phyloP scores from a whole-genome alignment of 2,888 invertebrate genomes.

The Microctonus brassicae region DNA sequence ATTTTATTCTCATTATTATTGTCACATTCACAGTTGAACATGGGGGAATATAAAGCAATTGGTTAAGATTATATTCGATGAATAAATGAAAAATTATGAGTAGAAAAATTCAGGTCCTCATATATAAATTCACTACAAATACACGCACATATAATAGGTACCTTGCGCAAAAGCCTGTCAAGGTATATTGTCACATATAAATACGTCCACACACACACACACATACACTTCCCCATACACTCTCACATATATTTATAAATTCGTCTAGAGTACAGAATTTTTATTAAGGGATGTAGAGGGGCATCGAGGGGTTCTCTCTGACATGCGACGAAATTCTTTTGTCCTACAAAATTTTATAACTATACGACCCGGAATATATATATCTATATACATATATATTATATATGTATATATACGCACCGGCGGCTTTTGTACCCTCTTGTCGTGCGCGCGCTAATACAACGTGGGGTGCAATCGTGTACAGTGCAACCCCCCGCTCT shows the following conservation, averaged over 20 bases:
- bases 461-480: conserved; percentile 1
- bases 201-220: not conserved
- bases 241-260: too few relatives aligned
- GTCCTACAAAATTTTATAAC: conserved; percentile 46
- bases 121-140: not conserved
- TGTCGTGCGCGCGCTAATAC: conserved; percentile 3
- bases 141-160: not conserved
- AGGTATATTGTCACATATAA: not conserved
- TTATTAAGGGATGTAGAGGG: conserved; percentile 59
- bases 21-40: not conserved
- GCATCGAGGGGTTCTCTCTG: conserved; percentile 50
- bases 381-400: not conserved
- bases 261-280: too few relatives aligned
- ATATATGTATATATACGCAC: conserved; percentile 50
- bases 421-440: conserved; percentile 51
- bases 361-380: conserved; percentile 47
- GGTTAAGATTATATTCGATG: conserved; percentile 9
- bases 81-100: conserved; percentile 16
- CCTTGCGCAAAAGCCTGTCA: not conserved
- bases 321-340: conserved; percentile 68
- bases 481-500: not conserved
- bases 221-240: too few relatives aligned
- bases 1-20: not conserved
- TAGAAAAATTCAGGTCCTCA: conserved; percentile 17
- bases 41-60: not conserved